Percentiles rank a stretch among this genome's conserved stretches.
Evolutionary conservation across 2,113 vertebrate genomes (phyloP).

Genomic region (Tinamus guttatus): DNA sequence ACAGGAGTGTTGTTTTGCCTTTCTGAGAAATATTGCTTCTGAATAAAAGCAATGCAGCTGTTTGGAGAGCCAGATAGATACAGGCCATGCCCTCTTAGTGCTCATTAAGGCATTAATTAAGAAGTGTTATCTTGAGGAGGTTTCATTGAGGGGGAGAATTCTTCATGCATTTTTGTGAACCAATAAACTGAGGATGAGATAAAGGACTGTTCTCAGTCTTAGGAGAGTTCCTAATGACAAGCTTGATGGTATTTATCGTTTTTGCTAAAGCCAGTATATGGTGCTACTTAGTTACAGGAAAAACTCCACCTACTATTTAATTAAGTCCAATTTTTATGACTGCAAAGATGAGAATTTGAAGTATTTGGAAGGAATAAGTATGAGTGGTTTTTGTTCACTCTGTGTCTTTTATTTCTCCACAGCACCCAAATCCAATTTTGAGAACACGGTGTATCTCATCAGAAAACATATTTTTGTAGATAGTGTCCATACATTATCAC

Average conservation of each 20-base stretch:
- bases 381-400: neutral
- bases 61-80: conserved; percentile 46
- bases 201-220: neutral
- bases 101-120: conserved; percentile 72
- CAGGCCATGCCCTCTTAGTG: conserved; percentile 46
- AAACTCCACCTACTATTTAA: fast-evolving
- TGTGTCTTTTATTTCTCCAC: neutral
- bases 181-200: neutral
- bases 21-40: conserved; percentile 33
- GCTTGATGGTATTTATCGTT: neutral
- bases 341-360: neutral
- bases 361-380: neutral
- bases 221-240: neutral
- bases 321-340: neutral
- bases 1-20: conserved; percentile 3
- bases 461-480: neutral
- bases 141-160: neutral
- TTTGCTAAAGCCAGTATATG: neutral
- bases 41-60: conserved; percentile 63
- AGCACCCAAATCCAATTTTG: neutral
- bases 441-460: neutral
- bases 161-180: neutral
- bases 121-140: conserved; percentile 51
- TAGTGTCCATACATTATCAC: neutral
- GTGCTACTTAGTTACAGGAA: neutral